Base-by-base conservation (phyloP, 2,113 vertebrate species). In the Formicarius rufipectus region DNA sequence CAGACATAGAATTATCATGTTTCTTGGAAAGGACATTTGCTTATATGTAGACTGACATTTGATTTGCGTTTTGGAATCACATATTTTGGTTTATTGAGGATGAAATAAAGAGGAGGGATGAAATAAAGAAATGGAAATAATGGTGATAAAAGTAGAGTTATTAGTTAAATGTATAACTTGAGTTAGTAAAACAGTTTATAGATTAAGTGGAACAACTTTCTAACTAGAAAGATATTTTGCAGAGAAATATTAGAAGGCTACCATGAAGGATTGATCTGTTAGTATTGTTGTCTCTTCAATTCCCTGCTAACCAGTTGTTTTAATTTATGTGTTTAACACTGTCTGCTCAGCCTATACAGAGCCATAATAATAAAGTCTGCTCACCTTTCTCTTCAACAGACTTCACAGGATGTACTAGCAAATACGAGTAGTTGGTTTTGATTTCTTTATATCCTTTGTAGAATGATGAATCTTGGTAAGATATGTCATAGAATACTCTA, bases 401-500 rank as follows among this genome's bases (percentile, higher is more conserved):
- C 39, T 49, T 84, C 62, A 39, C 8, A 62, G 39, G 44, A 62
- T 71, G 62, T 74, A 90, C 64, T 72, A 95, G 28, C 62, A 96
- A 95, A 93, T 22, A 44, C 30, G 72, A 93, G 79, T 47, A 25
- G 79, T 81, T 80, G 64, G 50, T 84, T 90, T 75, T 94, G 35
- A 81, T 93, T 90, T 94, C 85, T 84, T 92, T 86, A 81, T 86
- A 71, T 59, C 22, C 33, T 72, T 67, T 81, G 44, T 66, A 81
- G 56, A 88, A 90, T 53, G 56, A 86, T 86, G 76, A 84, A 81
- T 86, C 91, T 94, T 95, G 68, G 91, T 91, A 56, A 87, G 60
- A 87, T 69, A 76, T 85, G 90, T 85, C 74, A 94, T 44, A 33
- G 84, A 87, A 93, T 59, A 83, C 84, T 94, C 93, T 80, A 95